These are phyloP conservation scores for Coendou prehensilis DNA, from an alignment of 2,797 vertebrate species.

Conservation along the genomic window DNA sequence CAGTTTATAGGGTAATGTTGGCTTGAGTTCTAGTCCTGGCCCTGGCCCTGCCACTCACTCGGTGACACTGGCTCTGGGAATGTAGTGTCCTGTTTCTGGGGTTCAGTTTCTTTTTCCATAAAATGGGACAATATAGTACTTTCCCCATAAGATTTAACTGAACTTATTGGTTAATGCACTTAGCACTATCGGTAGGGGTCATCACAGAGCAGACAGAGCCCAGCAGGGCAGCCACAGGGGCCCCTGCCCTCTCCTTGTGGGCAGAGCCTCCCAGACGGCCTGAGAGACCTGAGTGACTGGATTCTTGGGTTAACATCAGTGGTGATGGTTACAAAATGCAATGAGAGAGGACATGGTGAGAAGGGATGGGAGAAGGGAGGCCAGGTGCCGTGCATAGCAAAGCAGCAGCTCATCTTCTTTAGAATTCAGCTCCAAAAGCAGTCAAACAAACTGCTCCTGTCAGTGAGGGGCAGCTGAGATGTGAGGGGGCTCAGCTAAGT, in stretches of 20 bases:
- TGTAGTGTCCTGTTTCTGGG: not conserved
- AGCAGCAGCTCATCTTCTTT: not conserved
- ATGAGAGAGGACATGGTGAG: rapidly evolving
- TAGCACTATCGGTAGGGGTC: rapidly evolving
- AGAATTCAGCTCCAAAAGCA: not conserved
- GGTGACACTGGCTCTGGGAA: not conserved
- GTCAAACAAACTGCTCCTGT: not conserved
- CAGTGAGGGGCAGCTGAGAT: not conserved
- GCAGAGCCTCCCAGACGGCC: not conserved
- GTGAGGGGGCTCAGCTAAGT: not conserved
- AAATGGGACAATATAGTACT: not conserved
- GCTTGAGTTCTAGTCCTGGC: not conserved
- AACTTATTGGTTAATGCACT: not conserved
- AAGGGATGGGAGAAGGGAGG: not conserved
- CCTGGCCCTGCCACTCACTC: not conserved
- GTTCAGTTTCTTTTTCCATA: not conserved
- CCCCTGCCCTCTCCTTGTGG: not conserved
- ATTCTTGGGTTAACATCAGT: not conserved
- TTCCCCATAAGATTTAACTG: not conserved
- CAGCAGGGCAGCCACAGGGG: not conserved
- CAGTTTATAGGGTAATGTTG: rapidly evolving
- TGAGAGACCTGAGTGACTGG: not conserved
- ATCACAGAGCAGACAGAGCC: not conserved
- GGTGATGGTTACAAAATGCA: not conserved
- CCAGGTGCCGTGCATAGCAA: rapidly evolving